phyloP scores from a whole-genome alignment of 2,113 vertebrate genomes.

The Semicossyphus pulcher region DNA sequence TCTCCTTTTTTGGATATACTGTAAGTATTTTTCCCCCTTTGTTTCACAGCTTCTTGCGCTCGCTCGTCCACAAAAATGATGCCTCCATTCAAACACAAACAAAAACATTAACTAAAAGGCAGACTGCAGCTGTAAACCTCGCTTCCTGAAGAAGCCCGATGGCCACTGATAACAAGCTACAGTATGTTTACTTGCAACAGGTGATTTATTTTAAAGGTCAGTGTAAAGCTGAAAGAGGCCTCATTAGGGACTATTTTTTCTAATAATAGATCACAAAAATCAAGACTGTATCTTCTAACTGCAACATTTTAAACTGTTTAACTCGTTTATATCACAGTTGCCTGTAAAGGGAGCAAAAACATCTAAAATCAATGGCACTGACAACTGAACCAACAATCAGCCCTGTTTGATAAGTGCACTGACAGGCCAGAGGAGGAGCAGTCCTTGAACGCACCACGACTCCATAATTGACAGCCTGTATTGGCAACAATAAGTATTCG shows the following conservation, averaged over 20 bases:
- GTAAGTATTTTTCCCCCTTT: neutral
- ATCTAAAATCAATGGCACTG: too few relatives aligned
- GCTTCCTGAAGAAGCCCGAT: neutral
- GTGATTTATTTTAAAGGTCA: constrained; percentile 24
- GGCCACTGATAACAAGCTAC: neutral
- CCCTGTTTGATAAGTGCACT: too few relatives aligned
- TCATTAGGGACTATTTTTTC: too few relatives aligned
- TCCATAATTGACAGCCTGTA: constrained; percentile 36
- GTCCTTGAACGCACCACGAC: constrained; percentile 51
- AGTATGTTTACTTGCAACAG: constrained; percentile 17
- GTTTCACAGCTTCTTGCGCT: neutral
- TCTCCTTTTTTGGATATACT: too few relatives aligned
- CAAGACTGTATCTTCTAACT: too few relatives aligned
- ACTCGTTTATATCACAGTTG: too few relatives aligned
- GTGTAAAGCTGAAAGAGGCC: neutral
- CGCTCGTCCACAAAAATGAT: neutral
- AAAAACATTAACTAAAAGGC: constrained; percentile 20
- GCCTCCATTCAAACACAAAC: neutral
- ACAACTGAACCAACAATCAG: constrained; percentile 14
- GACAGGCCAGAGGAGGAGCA: constrained; percentile 14
- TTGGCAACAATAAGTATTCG: neutral
- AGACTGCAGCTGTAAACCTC: constrained; percentile 5
- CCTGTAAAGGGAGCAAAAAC: too few relatives aligned
- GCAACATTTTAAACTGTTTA: too few relatives aligned
- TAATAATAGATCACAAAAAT: too few relatives aligned